Evolutionary conservation across 2,888 invertebrate species (phyloP).

Genomic region (Podabrus alpinus): DNA sequence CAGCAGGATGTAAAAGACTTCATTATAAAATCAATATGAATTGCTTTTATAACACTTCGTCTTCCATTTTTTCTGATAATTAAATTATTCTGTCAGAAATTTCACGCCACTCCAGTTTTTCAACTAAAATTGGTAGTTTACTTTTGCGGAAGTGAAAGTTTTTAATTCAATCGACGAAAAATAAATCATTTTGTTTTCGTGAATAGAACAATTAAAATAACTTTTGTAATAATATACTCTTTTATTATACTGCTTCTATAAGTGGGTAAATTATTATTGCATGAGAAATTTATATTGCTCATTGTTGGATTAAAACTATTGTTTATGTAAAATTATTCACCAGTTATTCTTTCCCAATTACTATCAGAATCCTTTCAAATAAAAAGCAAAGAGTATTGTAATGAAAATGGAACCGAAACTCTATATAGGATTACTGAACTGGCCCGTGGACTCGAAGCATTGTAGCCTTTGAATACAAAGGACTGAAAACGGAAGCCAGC

Average conservation of each 20-base stretch:
- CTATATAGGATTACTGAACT: constrained; percentile 43
- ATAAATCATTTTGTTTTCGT: not conserved
- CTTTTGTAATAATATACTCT: not conserved
- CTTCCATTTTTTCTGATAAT: constrained; percentile 27
- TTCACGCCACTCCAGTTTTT: constrained; percentile 9
- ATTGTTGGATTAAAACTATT: not conserved
- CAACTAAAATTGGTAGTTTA: constrained; percentile 12
- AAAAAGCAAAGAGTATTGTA: constrained; percentile 37
- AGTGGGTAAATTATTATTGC: not conserved
- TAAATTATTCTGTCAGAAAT: constrained; percentile 29
- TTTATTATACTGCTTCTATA: not conserved
- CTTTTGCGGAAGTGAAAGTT: constrained; percentile 11
- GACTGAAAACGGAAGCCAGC: constrained; percentile 30
- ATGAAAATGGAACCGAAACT: constrained; percentile 40
- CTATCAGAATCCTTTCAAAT: constrained; percentile 25
- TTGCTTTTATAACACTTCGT: constrained; percentile 27
- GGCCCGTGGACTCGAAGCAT: constrained; percentile 38
- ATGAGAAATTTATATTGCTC: not conserved
- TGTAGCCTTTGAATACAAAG: constrained; percentile 38
- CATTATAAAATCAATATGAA: constrained; percentile 31
- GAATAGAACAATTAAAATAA: not conserved
- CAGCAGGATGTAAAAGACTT: constrained; percentile 20
- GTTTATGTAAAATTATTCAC: constrained; percentile 4
- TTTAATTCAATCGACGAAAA: constrained; percentile 12
- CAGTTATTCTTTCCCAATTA: constrained; percentile 25